phyloP scores from a whole-genome alignment of 2,113 vertebrate genomes.

The Vombatus ursinus region DNA sequence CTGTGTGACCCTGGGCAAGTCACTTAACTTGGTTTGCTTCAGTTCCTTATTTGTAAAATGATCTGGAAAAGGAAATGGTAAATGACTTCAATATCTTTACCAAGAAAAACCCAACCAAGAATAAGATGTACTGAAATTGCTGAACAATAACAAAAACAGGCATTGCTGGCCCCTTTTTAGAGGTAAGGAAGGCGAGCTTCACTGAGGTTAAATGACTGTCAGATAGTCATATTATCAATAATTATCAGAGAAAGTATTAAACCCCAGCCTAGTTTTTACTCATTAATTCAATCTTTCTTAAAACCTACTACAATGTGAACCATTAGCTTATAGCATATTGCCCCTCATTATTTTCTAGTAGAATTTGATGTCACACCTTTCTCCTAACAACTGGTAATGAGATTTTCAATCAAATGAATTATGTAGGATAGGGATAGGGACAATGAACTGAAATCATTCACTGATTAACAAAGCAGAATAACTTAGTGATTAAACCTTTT shows the following conservation, averaged over 20 bases:
- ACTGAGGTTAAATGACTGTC: not conserved
- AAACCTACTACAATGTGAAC: not conserved
- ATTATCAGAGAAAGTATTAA: not conserved
- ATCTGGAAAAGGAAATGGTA: no score
- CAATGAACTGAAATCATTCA: not conserved
- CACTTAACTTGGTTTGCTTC: no score
- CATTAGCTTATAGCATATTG: not conserved
- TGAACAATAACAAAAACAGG: not conserved
- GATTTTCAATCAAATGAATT: not conserved
- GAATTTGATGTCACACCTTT: not conserved
- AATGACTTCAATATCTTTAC: no score
- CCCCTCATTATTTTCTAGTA: not conserved
- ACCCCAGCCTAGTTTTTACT: not conserved
- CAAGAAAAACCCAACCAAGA: no score
- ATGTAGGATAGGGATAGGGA: not conserved
- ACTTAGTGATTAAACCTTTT: not conserved
- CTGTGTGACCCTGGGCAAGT: no score
- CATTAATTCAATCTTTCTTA: not conserved
- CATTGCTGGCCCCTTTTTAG: not conserved
- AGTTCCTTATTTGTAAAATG: no score
- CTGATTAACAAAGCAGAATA: not conserved
- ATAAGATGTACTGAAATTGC: no score
- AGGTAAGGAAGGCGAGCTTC: not conserved
- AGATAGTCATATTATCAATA: not conserved
- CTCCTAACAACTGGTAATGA: not conserved